phyloP scores from a whole-genome alignment of 2,797 vertebrate genomes.

The Sebastes taczanowskii region DNA sequence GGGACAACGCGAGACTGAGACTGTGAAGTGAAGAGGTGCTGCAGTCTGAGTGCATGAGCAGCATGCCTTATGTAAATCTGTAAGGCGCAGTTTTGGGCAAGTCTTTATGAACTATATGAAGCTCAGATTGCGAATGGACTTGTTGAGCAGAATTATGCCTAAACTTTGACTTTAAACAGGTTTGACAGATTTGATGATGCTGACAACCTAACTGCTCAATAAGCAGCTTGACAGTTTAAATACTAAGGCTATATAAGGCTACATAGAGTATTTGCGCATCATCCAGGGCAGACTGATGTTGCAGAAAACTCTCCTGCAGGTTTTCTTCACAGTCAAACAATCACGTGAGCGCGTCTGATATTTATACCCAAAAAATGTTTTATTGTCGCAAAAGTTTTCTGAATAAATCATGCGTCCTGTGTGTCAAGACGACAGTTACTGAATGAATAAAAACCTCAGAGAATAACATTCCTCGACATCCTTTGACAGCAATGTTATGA shows the following conservation, averaged over 20 bases:
- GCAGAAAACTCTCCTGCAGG: constrained; percentile 14
- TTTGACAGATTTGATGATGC: not conserved
- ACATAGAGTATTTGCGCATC: constrained; percentile 19
- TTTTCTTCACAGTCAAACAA: not conserved
- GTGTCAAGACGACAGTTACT: not conserved
- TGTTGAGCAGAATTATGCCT: not conserved
- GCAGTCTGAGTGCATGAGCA: constrained; percentile 47
- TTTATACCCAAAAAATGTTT: constrained; percentile 3
- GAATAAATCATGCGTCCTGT: not conserved
- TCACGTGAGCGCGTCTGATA: not conserved
- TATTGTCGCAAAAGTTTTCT: constrained; percentile 53
- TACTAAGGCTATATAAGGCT: not conserved
- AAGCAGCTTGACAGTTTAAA: not conserved
- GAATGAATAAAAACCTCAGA: not conserved
- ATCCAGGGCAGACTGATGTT: not conserved
- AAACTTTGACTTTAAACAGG: not conserved
- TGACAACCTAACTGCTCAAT: not conserved
- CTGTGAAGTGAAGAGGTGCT: constrained; percentile 47
- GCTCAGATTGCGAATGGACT: not conserved
- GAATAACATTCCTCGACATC: constrained; percentile 1
- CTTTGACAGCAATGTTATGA: not conserved
- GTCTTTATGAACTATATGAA: not conserved
- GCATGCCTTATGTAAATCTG: constrained; percentile 28
- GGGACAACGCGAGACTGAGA: constrained; percentile 50
- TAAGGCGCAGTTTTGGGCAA: constrained; percentile 10